These are phyloP conservation scores for Lithophane ornitopus DNA, from an alignment of 2,888 invertebrate species.

Conservation along the genomic window DNA sequence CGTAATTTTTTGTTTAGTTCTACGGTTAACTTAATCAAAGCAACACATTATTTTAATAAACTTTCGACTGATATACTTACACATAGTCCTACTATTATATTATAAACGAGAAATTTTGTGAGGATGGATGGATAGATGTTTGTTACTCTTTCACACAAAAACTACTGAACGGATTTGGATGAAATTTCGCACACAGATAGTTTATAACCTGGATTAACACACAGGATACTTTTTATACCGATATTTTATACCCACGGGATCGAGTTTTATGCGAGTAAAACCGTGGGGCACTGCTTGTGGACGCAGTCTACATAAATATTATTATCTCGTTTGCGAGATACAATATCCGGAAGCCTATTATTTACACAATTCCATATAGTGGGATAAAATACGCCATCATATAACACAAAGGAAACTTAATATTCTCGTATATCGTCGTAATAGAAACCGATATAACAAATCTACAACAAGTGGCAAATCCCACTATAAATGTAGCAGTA, in stretches of 20 bases:
- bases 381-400: constrained; percentile 35
- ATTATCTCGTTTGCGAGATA: neutral
- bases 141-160: too few species aligned
- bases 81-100: too few species aligned
- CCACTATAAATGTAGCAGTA: constrained; percentile 70
- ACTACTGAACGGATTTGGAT: too few species aligned
- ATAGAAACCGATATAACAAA: constrained; percentile 69
- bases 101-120: too few species aligned
- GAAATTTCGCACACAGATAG: too few species aligned
- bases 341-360: constrained; percentile 21
- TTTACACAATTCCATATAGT: constrained; percentile 24
- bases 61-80: neutral
- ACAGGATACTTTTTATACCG: too few species aligned
- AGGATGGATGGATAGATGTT: too few species aligned
- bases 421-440: constrained; percentile 42
- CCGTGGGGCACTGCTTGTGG: too few species aligned
- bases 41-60: neutral
- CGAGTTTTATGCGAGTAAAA: too few species aligned
- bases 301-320: too few species aligned
- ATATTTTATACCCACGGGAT: too few species aligned
- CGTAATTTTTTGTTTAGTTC: constrained; percentile 19
- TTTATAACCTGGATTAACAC: too few species aligned
- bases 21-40: constrained; percentile 4
- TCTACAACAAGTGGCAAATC: constrained; percentile 76
- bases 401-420: constrained; percentile 46